phyloP scores from a whole-genome alignment of 1,140 invertebrate species.

The Drosophila yakuba region DNA sequence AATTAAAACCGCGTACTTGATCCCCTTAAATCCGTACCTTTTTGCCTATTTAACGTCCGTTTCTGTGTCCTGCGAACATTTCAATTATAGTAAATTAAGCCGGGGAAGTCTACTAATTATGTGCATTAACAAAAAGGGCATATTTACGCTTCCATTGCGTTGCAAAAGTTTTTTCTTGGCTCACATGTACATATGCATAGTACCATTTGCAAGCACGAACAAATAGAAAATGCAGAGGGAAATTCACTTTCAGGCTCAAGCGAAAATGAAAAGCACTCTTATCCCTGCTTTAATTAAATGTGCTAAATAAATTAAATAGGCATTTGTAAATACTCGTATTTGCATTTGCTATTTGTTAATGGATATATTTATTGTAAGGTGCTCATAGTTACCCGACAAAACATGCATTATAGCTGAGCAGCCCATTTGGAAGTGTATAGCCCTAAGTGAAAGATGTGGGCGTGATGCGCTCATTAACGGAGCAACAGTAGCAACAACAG shows the following conservation, averaged over 20 bases:
- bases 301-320: neutral
- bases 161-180: conserved; percentile 20
- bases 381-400: too few species aligned
- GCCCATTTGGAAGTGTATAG: conserved; percentile 12
- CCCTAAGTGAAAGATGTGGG: conserved; percentile 39
- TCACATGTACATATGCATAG: conserved; percentile 22
- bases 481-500: conserved; percentile 29
- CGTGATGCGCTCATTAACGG: conserved; percentile 42
- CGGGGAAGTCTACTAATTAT: conserved; percentile 45
- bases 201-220: conserved; percentile 37
- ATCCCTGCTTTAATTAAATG: neutral
- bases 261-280: neutral
- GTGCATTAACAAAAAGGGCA: conserved; percentile 44
- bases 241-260: neutral
- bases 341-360: too few species aligned
- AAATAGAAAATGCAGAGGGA: conserved; percentile 30
- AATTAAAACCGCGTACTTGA: conserved; percentile 3
- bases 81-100: conserved; percentile 40
- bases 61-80: conserved; percentile 14
- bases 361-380: neutral
- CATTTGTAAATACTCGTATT: too few species aligned
- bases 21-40: neutral
- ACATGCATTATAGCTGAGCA: neutral
- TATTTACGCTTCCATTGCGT: conserved; percentile 24
- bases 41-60: neutral